Base-by-base conservation (phyloP, 2,797 vertebrate species). In the Phalloptychus januarius region DNA sequence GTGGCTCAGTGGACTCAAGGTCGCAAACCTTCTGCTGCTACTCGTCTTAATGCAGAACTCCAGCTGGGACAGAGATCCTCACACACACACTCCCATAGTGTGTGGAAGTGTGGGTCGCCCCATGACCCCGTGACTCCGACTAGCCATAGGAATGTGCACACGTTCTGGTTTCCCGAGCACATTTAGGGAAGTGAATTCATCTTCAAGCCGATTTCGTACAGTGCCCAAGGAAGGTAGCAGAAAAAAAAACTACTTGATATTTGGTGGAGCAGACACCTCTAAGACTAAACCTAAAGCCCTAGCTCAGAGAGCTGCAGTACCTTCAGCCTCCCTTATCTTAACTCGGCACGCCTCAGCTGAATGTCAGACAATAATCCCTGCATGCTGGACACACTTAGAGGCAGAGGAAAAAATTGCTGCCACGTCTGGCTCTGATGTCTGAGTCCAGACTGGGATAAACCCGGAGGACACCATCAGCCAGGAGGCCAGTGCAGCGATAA, bases 301-400 rank as follows among this genome's bases (percentile, higher is more conserved):
- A 69, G 77, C 46, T 81, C 33, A 77, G 79, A 78, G 77, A 82
- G 71, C 76, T 56, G 71, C 48, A 78, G 72, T 90, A 87, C 83
- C 82, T 83, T 83, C 80, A 84, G 48, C 71, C 79, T 84, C 50
- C 31, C 75, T 89, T 91, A 93, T 93, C 81, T 85, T 81, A 81
- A 79, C 76, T 88, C 85, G 86, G 86, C 75, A 89, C 80, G 87
- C 79, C 80, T 93, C 90, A 84, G 82, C 79, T 45, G 82, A 80
- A 56, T 90, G 91, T 89, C 92, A 89, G 82, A 61, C 71, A 75
- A 31, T 89, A 91, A 92, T 92, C 93, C 79, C 52, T 78, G 67
- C 74, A 70, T 75, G 71, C 63, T 86, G 81, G 88, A 91, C 83
- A 82, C 81, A 86, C 72, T 88, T 71, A 48, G 77, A 79, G n/a